Evolutionary conservation across 2,888 invertebrate genomes (phyloP).

Genomic region (Odontomyia ornata): DNA sequence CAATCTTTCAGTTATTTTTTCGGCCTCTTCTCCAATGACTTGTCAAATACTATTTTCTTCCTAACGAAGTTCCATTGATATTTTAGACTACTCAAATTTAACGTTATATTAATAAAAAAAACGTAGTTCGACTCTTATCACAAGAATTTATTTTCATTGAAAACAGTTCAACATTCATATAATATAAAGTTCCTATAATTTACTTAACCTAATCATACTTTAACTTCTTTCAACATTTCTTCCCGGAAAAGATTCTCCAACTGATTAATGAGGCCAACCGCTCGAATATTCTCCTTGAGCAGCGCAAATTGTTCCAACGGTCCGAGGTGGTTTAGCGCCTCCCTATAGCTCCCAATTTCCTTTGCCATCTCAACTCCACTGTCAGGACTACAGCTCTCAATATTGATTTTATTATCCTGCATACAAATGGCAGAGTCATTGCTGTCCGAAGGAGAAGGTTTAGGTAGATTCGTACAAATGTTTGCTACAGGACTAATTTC

Average conservation of each 20-base stretch:
- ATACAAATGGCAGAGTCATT: constrained; percentile 13
- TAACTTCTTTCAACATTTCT: constrained; percentile 9
- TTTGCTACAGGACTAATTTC: neutral
- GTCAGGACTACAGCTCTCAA: neutral
- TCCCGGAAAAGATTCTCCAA: constrained; percentile 36
- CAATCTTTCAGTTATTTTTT: too few relatives aligned
- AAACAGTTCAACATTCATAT: too few relatives aligned
- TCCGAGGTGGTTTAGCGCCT: constrained; percentile 30
- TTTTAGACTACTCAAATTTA: too few relatives aligned
- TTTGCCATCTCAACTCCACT: neutral
- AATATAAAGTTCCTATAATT: too few relatives aligned
- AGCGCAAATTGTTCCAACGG: constrained; percentile 43
- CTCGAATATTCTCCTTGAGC: constrained; percentile 38
- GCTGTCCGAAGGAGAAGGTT: neutral
- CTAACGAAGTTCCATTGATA: too few relatives aligned
- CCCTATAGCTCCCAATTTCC: constrained; percentile 24
- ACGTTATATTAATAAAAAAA: too few relatives aligned
- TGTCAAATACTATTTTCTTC: too few relatives aligned
- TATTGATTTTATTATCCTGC: neutral
- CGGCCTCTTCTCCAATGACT: too few relatives aligned
- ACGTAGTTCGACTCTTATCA: too few relatives aligned
- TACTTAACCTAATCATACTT: too few relatives aligned
- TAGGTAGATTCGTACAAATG: neutral
- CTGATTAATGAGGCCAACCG: constrained; percentile 42
- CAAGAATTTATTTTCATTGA: too few relatives aligned